phyloP scores from a whole-genome alignment of 64 coral and sea anemone species.

The Acropora tenuis region DNA sequence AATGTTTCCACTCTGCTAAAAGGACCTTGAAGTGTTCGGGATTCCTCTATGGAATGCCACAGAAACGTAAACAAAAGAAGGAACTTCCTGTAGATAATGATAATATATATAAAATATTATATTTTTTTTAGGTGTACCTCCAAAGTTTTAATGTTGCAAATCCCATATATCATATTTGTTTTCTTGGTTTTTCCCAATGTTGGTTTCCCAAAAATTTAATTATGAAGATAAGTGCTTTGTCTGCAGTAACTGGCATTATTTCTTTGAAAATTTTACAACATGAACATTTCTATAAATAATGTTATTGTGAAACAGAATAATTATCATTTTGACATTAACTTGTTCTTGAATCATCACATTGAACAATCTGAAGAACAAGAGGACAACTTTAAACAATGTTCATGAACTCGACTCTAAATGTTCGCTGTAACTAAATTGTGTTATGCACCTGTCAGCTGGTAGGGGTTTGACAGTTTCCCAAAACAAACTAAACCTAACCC shows the following conservation, averaged over 20 bases:
- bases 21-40: conserved; percentile 50
- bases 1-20: conserved; percentile 29
- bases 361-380: not conserved
- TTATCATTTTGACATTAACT: not conserved
- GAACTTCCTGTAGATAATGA: conserved; percentile 50
- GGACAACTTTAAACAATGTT: conserved; percentile 14
- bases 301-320: conserved; percentile 15
- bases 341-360: not conserved
- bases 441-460: conserved; percentile 8
- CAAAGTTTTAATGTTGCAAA: conserved; percentile 15
- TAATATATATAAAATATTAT: conserved; percentile 41
- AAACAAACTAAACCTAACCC: not conserved
- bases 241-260: not conserved
- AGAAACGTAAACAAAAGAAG: conserved; percentile 64
- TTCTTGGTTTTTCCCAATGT: too few relatives aligned
- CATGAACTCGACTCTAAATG: conserved; percentile 10
- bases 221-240: not conserved
- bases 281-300: not conserved
- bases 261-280: conserved; percentile 20
- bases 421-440: not conserved
- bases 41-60: conserved; percentile 58
- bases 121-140: not conserved
- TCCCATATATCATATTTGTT: not conserved
- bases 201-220: not conserved
- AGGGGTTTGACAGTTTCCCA: not conserved